Conservation (phyloP, 2,113 vertebrate genomes). For the Rhipidura dahli region DNA sequence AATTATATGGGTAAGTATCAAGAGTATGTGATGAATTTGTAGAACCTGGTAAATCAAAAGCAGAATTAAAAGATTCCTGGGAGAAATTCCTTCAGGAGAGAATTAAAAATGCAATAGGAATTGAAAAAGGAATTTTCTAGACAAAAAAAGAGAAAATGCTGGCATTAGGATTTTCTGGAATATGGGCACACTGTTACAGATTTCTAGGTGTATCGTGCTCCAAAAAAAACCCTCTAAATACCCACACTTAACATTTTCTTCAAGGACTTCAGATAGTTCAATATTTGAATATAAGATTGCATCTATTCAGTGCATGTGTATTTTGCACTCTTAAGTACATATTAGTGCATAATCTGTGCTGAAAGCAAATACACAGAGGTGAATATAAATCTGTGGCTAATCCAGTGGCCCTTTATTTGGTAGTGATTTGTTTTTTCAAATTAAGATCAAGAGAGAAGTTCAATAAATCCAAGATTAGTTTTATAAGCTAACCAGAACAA, state of each 20-base stretch:
- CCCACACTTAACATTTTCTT: not conserved
- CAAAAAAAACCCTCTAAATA: not conserved
- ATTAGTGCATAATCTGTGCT: not conserved
- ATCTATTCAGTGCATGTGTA: not conserved
- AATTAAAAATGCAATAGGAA: not conserved
- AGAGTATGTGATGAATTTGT: not conserved
- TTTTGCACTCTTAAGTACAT: not conserved
- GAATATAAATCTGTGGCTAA: not conserved
- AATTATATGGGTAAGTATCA: not conserved
- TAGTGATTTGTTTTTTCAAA: not conserved
- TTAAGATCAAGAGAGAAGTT: not conserved
- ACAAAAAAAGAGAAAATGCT: not conserved
- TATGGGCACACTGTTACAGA: not conserved
- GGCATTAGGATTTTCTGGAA: not conserved
- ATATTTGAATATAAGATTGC: not conserved
- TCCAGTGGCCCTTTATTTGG: not conserved
- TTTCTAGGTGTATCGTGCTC: not conserved
- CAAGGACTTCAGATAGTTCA: not conserved
- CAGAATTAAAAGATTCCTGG: not conserved
- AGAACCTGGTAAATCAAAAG: not conserved
- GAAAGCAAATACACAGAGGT: not conserved
- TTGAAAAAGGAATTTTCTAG: not conserved
- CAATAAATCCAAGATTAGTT: not conserved
- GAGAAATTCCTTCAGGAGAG: not conserved
- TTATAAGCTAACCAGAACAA: not conserved